These are phyloP conservation scores for Bradypus variegatus DNA, from an alignment of 2,797 vertebrate genomes.

Conservation along the genomic window DNA sequence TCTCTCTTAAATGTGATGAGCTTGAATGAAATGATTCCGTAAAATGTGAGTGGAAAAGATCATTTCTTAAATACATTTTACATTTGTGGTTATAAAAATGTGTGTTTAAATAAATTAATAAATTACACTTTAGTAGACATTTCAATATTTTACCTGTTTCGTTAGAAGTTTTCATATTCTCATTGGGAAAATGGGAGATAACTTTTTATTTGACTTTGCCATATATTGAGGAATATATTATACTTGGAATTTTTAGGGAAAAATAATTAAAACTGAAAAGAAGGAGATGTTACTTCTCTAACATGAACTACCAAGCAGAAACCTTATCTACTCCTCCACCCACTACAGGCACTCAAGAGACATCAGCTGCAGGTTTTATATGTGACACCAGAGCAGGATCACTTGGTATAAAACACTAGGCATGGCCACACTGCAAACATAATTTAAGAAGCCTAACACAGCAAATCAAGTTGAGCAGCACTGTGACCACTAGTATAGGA, in stretches of 20 bases:
- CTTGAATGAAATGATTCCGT: not conserved
- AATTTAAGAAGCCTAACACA: not conserved
- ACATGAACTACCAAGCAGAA: constrained; percentile 11
- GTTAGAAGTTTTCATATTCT: constrained; percentile 2
- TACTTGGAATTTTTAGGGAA: not conserved
- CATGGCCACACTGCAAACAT: not conserved
- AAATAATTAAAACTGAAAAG: constrained; percentile 3
- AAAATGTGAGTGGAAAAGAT: not conserved
- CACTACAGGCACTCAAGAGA: not conserved
- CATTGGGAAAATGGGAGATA: not conserved
- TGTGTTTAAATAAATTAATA: not conserved
- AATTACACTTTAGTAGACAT: not conserved
- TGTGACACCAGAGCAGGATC: not conserved
- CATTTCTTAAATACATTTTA: not conserved
- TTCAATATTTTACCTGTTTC: not conserved
- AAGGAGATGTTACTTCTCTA: not conserved
- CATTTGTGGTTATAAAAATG: not conserved
- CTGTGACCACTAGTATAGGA: not conserved
- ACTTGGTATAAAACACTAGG: not conserved
- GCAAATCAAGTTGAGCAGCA: not conserved
- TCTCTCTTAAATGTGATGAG: not conserved
- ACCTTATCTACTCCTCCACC: not conserved
- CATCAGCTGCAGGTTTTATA: constrained; percentile 15
- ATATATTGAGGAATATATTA: not conserved
- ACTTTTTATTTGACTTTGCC: not conserved